phyloP scores from a whole-genome alignment of 1,140 invertebrate genomes.

The Scaptomyza pallida region DNA sequence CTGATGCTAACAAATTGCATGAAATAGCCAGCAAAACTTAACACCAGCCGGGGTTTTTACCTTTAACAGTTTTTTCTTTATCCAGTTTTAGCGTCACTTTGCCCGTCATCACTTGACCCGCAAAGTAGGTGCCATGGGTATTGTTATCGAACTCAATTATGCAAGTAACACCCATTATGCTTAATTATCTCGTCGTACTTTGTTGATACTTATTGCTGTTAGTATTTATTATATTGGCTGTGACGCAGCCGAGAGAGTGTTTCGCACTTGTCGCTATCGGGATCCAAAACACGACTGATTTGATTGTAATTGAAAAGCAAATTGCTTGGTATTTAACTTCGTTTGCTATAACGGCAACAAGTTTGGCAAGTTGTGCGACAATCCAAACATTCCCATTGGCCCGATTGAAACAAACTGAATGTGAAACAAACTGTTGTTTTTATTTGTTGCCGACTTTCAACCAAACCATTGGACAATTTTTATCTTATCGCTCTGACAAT shows the following conservation, averaged over 20 bases:
- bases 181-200: not conserved
- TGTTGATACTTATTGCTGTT: conserved; percentile 6
- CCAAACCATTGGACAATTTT: conserved; percentile 41
- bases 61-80: conserved; percentile 84
- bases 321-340: conserved; percentile 31
- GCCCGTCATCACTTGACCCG: conserved; percentile 85
- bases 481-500: conserved; percentile 67
- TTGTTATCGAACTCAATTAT: conserved; percentile 84
- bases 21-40: not conserved
- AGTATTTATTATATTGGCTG: conserved; percentile 2
- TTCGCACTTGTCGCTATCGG: conserved; percentile 41
- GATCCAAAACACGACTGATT: conserved; percentile 62
- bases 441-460: not conserved
- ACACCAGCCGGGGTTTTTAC: conserved; percentile 43
- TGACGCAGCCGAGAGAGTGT: conserved; percentile 2
- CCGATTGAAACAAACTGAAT: conserved; percentile 62
- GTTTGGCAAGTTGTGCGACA: conserved; percentile 16
- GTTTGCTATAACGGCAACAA: conserved; percentile 17
- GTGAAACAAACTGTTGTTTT: conserved; percentile 53
- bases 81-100: conserved; percentile 83
- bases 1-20: not conserved
- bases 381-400: conserved; percentile 29
- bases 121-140: conserved; percentile 84
- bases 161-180: conserved; percentile 68
- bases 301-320: conserved; percentile 37